Evolutionary conservation across 2,888 invertebrate species (phyloP), one percentile per base, ranked within the genome.

Genomic region (Synanthedon andrenaeformis): DNA sequence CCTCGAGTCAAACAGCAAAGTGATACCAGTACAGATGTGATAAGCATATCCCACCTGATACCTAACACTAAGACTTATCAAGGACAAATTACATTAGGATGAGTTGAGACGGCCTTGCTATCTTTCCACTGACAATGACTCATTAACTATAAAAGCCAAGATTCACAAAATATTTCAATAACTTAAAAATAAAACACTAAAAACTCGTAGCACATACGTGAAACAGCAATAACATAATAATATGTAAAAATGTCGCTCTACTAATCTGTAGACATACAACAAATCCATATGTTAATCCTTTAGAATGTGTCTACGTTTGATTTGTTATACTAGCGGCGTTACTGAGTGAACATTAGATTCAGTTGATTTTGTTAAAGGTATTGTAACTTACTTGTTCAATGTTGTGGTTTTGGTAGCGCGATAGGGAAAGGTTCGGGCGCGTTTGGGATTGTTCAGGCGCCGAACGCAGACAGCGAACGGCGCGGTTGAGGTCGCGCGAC

Each of bases 401-500:
- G 45, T 45, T 12, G 45, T 45, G 6, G 14, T n/a, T n/a, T 13
- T n/a, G 11, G 45, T 45, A 6, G 45, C 45, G 45, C 14, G 45
- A 13, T 45, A 13, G 45, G 45, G 45, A 45, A 14, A n/a, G 45
- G 45, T 41, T 49, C 49, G 49, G 17, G 59, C 63, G 61, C 65
- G 52, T 59, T 63, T 62, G 63, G 63, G 59, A 57, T 56, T 55
- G 53, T 56, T 49, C 54, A 57, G 58, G 58, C 58, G 58, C 55
- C 51, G 45, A 52, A 64, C 59, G 61, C 61, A 59, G 65, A 72
- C 74, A 72, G 74, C 70, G 72, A 74, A 66, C 71, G 62, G 60
- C 59, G 64, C 68, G 70, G 76, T 71, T 75, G 77, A 73, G 70
- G 69, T 65, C 79, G 77, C 79, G 76, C 74, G 69, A 82, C 82